Percentiles rank a stretch among this genome's conserved stretches.
These are phyloP conservation scores for Pogonocherus hispidulus DNA, from an alignment of 2,888 invertebrate species.

Conservation along the genomic window DNA sequence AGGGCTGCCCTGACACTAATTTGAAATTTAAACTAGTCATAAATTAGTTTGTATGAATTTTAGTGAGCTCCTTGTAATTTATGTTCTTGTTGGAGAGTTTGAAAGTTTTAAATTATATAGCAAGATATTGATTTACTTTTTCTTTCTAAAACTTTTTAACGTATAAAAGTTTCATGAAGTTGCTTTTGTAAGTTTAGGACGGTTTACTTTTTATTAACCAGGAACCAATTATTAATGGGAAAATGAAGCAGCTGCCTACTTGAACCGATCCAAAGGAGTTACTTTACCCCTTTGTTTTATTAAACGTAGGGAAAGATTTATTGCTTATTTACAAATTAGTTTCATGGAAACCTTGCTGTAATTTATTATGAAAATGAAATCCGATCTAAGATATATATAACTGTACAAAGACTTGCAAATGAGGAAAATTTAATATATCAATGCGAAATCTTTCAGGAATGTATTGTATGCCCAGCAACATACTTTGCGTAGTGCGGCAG, in stretches of 20 bases:
- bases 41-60: slow-evolving; percentile 66
- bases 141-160: slow-evolving; percentile 42
- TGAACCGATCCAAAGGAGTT: slow-evolving; percentile 2
- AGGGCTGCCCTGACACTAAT: slow-evolving; percentile 65
- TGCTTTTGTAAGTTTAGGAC: slow-evolving; percentile 35
- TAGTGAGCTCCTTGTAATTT: slow-evolving; percentile 58
- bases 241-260: slow-evolving; percentile 26
- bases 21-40: slow-evolving; percentile 66
- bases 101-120: slow-evolving; percentile 50
- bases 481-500: slow-evolving; percentile 63
- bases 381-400: slow-evolving; percentile 5
- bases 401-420: slow-evolving; percentile 39
- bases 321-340: slow-evolving; percentile 24
- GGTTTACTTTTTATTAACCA: slow-evolving; percentile 27
- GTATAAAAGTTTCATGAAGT: slow-evolving; percentile 51
- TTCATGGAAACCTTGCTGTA: slow-evolving; percentile 3
- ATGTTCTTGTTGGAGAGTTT: slow-evolving; percentile 51
- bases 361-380: slow-evolving; percentile 8
- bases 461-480: slow-evolving; percentile 57
- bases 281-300: slow-evolving; percentile 43
- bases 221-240: slow-evolving; percentile 27
- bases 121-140: slow-evolving; percentile 45
- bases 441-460: slow-evolving; percentile 56
- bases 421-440: slow-evolving; percentile 56
- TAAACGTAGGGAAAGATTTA: slow-evolving; percentile 28